phyloP scores from a whole-genome alignment of 2,113 vertebrate genomes.

The Labrus mixtus region DNA sequence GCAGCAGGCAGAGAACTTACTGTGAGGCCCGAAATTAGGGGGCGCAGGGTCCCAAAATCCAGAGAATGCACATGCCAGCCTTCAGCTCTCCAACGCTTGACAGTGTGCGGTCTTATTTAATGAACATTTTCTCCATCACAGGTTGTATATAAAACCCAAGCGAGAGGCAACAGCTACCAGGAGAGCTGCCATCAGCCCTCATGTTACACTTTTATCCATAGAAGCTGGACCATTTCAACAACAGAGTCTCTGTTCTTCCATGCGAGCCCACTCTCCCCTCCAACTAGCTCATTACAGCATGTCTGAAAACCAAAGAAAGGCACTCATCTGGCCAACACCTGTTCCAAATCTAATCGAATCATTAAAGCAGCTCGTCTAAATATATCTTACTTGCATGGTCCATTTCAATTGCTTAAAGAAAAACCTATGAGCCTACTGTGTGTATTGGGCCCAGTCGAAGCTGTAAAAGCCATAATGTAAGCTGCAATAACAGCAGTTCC shows the following conservation, averaged over 20 bases:
- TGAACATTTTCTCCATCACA: conserved; percentile 66
- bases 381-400: conserved; percentile 67
- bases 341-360: conserved; percentile 78
- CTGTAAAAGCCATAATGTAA: not conserved
- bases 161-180: conserved; percentile 41
- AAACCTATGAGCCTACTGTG: conserved; percentile 46
- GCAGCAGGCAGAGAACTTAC: conserved; percentile 50
- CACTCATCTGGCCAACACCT: conserved; percentile 80
- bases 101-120: conserved; percentile 68
- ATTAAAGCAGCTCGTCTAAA: conserved; percentile 76
- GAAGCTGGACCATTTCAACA: conserved; percentile 79
- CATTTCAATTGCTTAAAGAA: conserved; percentile 64
- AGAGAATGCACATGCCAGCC: conserved; percentile 73
- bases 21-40: conserved; percentile 72
- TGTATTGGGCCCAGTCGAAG: conserved; percentile 18
- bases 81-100: conserved; percentile 48
- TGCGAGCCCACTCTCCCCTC: conserved; percentile 48
- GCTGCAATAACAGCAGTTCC: conserved; percentile 12
- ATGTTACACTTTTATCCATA: conserved; percentile 60
- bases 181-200: conserved; percentile 55
- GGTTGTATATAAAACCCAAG: conserved; percentile 65
- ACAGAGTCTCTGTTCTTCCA: conserved; percentile 75
- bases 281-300: conserved; percentile 71
- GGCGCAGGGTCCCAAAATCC: conserved; percentile 47
- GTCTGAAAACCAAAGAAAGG: conserved; percentile 77